Conservation (phyloP, 2,888 invertebrate genomes). For the Trachelus iudaicus region DNA sequence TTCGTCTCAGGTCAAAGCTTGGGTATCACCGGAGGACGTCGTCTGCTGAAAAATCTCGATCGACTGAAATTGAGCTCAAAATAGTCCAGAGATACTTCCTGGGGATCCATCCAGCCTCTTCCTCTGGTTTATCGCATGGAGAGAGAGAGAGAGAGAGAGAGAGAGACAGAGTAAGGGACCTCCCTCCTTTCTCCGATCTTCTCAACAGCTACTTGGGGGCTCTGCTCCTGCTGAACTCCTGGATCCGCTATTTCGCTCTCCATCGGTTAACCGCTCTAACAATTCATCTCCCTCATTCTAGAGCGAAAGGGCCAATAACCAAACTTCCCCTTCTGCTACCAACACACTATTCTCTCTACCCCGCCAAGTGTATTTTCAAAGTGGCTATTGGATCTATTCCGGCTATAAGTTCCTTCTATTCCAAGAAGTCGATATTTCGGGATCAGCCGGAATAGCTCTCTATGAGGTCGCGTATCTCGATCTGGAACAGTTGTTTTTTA, state of each 20-base stretch:
- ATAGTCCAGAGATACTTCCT: conserved; percentile 21
- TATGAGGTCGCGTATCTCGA: neutral
- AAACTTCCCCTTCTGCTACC: too few species aligned
- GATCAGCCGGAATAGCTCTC: neutral
- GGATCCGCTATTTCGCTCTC: neutral
- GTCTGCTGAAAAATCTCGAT: conserved; percentile 34
- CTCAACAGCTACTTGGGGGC: neutral
- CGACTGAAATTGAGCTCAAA: conserved; percentile 41
- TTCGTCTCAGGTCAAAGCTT: neutral
- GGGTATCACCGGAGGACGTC: neutral
- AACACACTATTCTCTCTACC: too few species aligned
- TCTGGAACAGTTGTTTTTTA: conserved; percentile 2
- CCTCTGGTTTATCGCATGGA: neutral
- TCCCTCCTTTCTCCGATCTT: neutral
- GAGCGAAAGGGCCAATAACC: neutral
- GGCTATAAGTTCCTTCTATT: neutral
- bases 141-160: too few species aligned
- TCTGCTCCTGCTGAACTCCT: neutral
- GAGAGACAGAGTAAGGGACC: neutral
- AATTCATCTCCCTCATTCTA: neutral
- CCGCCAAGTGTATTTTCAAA: neutral
- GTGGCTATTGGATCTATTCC: neutral
- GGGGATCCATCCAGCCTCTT: conserved; percentile 9
- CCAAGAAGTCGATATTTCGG: neutral
- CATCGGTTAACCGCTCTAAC: neutral